Conservation (phyloP, 2,797 vertebrate genomes). For the Eremophila alpestris region DNA sequence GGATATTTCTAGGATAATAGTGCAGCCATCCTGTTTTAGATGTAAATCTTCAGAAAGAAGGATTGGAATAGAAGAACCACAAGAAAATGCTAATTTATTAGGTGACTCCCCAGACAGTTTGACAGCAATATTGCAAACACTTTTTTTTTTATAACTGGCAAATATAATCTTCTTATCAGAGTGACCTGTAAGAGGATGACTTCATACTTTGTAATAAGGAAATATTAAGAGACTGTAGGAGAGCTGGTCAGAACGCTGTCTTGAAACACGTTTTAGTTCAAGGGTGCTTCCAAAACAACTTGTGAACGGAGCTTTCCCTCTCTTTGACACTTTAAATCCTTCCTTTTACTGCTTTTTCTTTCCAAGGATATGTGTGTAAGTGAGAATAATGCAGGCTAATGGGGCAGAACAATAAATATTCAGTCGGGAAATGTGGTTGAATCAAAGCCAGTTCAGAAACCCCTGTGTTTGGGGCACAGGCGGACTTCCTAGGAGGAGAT, state of each 20-base stretch:
- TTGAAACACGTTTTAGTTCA: neutral
- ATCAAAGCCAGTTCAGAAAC: neutral
- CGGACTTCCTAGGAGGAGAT: neutral
- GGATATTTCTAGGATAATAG: neutral
- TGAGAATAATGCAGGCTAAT: neutral
- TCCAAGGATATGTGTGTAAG: neutral
- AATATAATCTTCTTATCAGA: neutral
- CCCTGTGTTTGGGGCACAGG: neutral
- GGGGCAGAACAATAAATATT: neutral
- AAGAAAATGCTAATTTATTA: slow-evolving; percentile 8
- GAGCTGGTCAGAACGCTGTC: neutral
- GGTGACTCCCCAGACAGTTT: neutral
- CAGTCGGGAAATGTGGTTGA: neutral
- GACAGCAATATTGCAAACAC: neutral
- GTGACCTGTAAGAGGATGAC: slow-evolving; percentile 5
- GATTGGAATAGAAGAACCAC: neutral
- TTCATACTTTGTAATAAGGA: slow-evolving; percentile 1
- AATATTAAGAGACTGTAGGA: neutral
- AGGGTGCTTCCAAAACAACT: neutral
- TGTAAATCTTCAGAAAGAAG: slow-evolving; percentile 10
- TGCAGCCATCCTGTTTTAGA: neutral
- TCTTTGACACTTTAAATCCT: neutral
- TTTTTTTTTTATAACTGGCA: neutral
- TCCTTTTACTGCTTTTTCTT: neutral
- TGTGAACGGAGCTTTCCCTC: neutral